Percentiles rank a stretch among this genome's conserved stretches.
Conservation (phyloP, 2,113 vertebrate genomes). For the Sebastes schlegelii region DNA sequence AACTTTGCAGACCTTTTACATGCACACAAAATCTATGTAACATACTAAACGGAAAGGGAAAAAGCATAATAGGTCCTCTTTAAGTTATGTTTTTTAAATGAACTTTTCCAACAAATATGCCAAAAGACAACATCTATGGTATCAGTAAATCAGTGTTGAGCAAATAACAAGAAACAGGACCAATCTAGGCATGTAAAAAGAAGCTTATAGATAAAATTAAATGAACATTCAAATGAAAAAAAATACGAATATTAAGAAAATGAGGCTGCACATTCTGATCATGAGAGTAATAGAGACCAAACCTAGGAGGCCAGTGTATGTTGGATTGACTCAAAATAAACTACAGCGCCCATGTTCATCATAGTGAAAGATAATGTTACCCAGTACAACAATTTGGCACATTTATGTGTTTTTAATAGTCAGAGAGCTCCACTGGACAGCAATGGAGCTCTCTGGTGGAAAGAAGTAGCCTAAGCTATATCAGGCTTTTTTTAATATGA, state of each 20-base stretch:
- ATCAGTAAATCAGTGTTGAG: not conserved
- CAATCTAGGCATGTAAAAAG: not conserved
- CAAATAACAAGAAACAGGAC: not conserved
- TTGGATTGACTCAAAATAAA: not conserved
- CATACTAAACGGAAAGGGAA: no score
- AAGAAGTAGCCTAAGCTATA: not conserved
- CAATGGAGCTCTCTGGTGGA: not conserved
- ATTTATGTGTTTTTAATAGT: not conserved
- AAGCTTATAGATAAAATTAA: not conserved
- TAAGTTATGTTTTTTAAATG: no score
- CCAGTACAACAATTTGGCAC: not conserved
- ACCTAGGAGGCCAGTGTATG: no score
- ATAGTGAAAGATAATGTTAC: not conserved
- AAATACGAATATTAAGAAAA: not conserved
- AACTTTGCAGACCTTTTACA: no score
- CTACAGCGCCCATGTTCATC: not conserved
- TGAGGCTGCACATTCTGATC: not conserved
- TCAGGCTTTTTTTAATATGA: not conserved
- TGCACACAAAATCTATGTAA: no score
- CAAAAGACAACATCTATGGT: not conserved
- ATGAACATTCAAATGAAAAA: not conserved
- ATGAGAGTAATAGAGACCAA: not conserved
- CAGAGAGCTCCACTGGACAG: not conserved
- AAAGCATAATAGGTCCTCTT: no score
- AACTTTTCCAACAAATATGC: not conserved